Conservation (phyloP, 2,888 invertebrate species). For the Plutella xylostella region DNA sequence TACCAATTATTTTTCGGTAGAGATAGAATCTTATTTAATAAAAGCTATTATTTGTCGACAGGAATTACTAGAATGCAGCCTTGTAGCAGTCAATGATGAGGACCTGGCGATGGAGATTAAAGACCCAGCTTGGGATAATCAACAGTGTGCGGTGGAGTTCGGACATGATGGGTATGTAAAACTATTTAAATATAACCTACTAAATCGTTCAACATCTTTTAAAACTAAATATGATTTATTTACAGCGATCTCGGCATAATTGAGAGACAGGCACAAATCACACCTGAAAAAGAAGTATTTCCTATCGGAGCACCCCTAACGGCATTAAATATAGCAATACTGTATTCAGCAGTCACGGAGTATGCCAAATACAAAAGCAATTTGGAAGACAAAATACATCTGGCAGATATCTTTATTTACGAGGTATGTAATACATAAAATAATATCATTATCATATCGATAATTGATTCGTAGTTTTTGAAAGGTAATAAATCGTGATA, state of each 20-base stretch:
- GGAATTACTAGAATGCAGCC: slow-evolving; percentile 36
- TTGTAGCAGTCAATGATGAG: slow-evolving; percentile 43
- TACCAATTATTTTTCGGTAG: too few relatives aligned
- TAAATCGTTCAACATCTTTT: slow-evolving; percentile 18
- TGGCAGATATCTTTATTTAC: slow-evolving; percentile 70
- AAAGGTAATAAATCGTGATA: too few relatives aligned
- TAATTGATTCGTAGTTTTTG: too few relatives aligned
- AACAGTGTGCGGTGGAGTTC: too few relatives aligned
- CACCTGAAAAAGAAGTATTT: slow-evolving; percentile 35
- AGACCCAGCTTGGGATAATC: slow-evolving; percentile 53
- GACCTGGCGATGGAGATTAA: slow-evolving; percentile 39
- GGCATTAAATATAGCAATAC: slow-evolving; percentile 47
- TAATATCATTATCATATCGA: not conserved
- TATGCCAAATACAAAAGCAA: slow-evolving; percentile 59
- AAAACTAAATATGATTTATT: not conserved
- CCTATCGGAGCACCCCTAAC: slow-evolving; percentile 26
- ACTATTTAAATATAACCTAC: slow-evolving; percentile 45
- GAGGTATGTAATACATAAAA: slow-evolving; percentile 29
- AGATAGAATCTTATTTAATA: too few relatives aligned
- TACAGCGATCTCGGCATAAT: slow-evolving; percentile 36
- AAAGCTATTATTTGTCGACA: too few relatives aligned
- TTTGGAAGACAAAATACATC: slow-evolving; percentile 40
- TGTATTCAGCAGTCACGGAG: slow-evolving; percentile 62
- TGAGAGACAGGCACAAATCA: slow-evolving; percentile 35
- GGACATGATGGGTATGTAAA: too few relatives aligned